A percentile compares a stretch with the other conserved stretches of the same genome.
Evolutionary conservation across 2,797 vertebrate genomes (phyloP).

Genomic region (Poecile montanus): DNA sequence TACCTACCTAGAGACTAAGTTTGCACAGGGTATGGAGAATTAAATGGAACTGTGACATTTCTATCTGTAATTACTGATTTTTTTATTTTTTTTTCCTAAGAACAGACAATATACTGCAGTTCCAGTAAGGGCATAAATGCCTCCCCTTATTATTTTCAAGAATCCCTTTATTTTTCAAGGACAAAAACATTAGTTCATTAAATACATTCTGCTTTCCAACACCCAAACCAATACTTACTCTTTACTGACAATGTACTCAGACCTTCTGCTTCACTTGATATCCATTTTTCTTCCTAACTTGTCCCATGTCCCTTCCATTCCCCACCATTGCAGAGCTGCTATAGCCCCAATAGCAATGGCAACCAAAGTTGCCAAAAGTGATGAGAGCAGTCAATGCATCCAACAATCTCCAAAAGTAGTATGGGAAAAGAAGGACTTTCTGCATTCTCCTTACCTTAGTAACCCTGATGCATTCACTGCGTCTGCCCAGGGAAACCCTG

Average conservation of each 20-base stretch:
- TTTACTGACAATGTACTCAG: background rate
- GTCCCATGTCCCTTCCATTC: background rate
- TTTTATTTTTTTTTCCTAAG: background rate
- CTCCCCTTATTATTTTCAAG: background rate
- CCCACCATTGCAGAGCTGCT: background rate
- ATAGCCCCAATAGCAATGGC: background rate
- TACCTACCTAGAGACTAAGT: background rate
- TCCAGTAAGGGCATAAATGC: background rate
- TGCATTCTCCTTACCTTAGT: background rate
- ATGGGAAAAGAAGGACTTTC: background rate
- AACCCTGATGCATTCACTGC: background rate
- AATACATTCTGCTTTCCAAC: background rate
- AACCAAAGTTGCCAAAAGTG: background rate
- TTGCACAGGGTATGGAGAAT: background rate
- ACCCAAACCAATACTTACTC: background rate
- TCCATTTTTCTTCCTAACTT: background rate
- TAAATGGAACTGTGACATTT: background rate
- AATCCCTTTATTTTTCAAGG: background rate
- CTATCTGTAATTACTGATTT: background rate
- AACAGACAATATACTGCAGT: background rate
- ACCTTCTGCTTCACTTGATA: background rate
- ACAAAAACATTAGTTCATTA: background rate
- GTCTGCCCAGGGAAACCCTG: background rate
- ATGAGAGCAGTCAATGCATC: background rate
- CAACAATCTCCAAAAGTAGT: background rate